phyloP scores from a whole-genome alignment of 2,797 vertebrate genomes.

The Channa striata region DNA sequence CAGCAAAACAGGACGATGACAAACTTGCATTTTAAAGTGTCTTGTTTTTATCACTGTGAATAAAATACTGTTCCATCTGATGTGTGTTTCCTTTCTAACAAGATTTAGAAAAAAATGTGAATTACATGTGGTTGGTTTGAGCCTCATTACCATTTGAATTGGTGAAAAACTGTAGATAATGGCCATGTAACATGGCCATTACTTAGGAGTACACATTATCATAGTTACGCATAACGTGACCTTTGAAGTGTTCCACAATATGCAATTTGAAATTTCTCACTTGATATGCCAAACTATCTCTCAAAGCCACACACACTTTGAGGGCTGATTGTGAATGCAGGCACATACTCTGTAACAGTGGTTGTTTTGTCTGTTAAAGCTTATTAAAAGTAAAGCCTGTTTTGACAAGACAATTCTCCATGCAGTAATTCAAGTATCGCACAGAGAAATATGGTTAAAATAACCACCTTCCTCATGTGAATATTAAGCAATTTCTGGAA shows the following conservation, averaged over 20 bases:
- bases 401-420: constrained; percentile 62
- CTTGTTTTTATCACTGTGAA: constrained; percentile 2
- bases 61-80: constrained; percentile 12
- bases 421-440: constrained; percentile 40
- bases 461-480: neutral
- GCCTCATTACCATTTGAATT: constrained; percentile 51
- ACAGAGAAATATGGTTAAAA: constrained; percentile 11
- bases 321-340: constrained; percentile 56
- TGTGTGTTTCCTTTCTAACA: constrained; percentile 3
- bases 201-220: constrained; percentile 50
- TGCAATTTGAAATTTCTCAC: constrained; percentile 59
- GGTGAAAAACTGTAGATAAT: constrained; percentile 50
- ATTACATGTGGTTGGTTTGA: constrained; percentile 24
- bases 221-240: constrained; percentile 44
- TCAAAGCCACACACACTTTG: constrained; percentile 46
- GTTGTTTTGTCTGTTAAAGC: constrained; percentile 43
- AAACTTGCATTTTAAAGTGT: constrained; percentile 9
- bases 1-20: neutral
- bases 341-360: constrained; percentile 17
- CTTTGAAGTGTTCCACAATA: constrained; percentile 57
- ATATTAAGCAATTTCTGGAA: neutral
- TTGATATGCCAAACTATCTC: constrained; percentile 47
- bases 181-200: constrained; percentile 46
- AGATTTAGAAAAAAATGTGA: constrained; percentile 21
- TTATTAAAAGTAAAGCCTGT: constrained; percentile 54